phyloP scores from a whole-genome alignment of 2,888 invertebrate species.

The Synergus laeviventris region DNA sequence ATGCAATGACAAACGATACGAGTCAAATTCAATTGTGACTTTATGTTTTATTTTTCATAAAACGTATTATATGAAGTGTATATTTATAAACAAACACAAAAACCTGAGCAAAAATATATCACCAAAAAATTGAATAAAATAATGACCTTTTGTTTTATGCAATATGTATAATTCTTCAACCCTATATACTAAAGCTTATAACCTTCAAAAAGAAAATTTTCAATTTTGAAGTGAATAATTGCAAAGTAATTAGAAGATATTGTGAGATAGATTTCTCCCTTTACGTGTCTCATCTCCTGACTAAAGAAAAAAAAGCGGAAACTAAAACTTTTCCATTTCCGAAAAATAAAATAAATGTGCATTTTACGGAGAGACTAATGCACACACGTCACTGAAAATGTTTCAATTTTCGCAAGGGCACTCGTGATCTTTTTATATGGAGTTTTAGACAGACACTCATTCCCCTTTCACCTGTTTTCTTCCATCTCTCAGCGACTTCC shows the following conservation, averaged over 20 bases:
- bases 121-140: not conserved
- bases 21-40: too few relatives aligned
- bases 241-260: not conserved
- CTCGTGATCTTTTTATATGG: slow-evolving; percentile 55
- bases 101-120: too few relatives aligned
- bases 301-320: not conserved
- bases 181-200: too few relatives aligned
- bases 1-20: too few relatives aligned
- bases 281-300: not conserved
- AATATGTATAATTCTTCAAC: too few relatives aligned
- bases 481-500: slow-evolving; percentile 40
- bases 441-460: slow-evolving; percentile 42
- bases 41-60: too few relatives aligned
- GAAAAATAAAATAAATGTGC: not conserved
- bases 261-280: not conserved
- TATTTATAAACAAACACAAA: too few relatives aligned
- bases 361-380: not conserved
- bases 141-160: not conserved
- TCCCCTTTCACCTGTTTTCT: slow-evolving; percentile 40
- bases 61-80: too few relatives aligned
- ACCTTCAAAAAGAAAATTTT: too few relatives aligned
- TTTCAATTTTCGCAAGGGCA: slow-evolving; percentile 55
- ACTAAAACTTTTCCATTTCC: not conserved
- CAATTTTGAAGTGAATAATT: too few relatives aligned
- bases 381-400: slow-evolving; percentile 36